Evolutionary conservation across 2,797 vertebrate genomes (phyloP), one percentile per base, ranked within the genome.

Genomic region (Naso thynnoides): DNA sequence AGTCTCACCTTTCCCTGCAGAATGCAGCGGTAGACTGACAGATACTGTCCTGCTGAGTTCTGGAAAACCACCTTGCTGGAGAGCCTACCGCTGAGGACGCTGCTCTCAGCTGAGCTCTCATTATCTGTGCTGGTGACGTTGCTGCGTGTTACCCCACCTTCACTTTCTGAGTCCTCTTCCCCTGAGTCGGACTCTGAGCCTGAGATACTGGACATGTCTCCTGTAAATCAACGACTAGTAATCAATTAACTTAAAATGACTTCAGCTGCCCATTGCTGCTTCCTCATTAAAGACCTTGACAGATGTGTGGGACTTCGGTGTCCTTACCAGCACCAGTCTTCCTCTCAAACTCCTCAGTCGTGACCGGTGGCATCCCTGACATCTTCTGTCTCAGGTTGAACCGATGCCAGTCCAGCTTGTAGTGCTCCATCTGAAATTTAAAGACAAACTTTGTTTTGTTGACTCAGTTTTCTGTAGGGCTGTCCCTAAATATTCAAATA

Each of bases 361-460:
- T 94, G 64, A 96, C 79, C 0, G 90, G 48, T 5, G 8, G 82
- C 60, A 77, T 81, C 31, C 95, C 94, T 19, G 84, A 82, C 10
- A 99, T 94, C 67, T 95, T 95, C 39, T 95, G 96, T 85, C 95
- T 97, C 84, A 99, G 88, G 89, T 99, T 99, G 81, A 98, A 99
- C 8, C 96, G 96, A 85, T 99, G 98, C 98, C 97, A 99, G 84
- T 99, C 98, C 0, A 98, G 94, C 45, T 95, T 97, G 85, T 99
- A 99, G 90, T 99, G 98, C 65, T 98, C 98, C 65, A 85, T 95
- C 97, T 98, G 76, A 70, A 55, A 54, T 21, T 55, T 5, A 23
- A 73, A 48, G 7, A 21, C 5, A 36, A 58, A 38, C 18, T 2
- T 2, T 19, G 31, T 9, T 18, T 33, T 5, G 5, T n/a, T n/a